These are phyloP conservation scores for Tursiops truncatus DNA, from an alignment of 2,113 vertebrate species.

Conservation along the genomic window DNA sequence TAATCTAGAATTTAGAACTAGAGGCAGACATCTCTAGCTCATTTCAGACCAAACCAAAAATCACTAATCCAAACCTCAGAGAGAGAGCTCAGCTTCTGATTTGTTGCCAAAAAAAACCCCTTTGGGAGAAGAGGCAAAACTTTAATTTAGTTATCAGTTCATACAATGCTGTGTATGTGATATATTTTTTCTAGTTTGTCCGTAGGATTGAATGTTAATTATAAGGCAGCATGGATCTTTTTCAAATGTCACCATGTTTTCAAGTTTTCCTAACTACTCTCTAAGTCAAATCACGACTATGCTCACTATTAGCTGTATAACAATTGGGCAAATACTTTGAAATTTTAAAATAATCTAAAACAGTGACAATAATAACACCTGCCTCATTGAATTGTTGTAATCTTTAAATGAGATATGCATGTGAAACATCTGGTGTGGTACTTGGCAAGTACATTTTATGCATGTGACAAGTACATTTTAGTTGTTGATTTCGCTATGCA, in stretches of 20 bases:
- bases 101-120: background rate
- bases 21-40: background rate
- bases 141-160: constrained; percentile 39
- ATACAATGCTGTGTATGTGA: background rate
- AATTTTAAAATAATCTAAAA: background rate
- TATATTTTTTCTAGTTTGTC: constrained; percentile 20
- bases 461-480: background rate
- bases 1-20: background rate
- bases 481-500: background rate
- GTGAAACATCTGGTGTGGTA: background rate
- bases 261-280: background rate
- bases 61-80: background rate
- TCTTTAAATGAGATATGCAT: background rate
- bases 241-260: background rate
- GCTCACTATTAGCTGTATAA: background rate
- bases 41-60: background rate
- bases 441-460: background rate
- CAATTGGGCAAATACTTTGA: background rate
- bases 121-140: background rate
- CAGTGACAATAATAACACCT: background rate
- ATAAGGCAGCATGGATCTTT: background rate
- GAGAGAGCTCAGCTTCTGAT: background rate
- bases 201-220: background rate
- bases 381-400: background rate
- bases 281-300: background rate